These are phyloP conservation scores for Pterophyllum scalare DNA, from an alignment of 2,113 vertebrate genomes.

Conservation along the genomic window DNA sequence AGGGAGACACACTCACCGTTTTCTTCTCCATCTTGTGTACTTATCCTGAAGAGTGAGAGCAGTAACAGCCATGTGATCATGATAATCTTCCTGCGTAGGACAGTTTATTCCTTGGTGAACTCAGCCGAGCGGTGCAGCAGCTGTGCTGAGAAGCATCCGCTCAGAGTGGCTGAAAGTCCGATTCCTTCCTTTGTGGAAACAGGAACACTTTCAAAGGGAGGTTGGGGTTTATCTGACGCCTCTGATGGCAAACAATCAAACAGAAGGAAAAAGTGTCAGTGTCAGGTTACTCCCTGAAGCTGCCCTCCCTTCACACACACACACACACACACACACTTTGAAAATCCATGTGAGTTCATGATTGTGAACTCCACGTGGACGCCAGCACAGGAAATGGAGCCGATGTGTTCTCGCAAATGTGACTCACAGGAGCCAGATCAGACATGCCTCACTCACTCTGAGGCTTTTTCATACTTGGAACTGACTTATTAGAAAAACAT, in stretches of 20 bases:
- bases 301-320: not conserved
- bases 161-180: not conserved
- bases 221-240: not conserved
- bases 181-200: not conserved
- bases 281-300: not conserved
- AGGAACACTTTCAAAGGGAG: not conserved
- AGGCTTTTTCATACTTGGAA: slow-evolving; percentile 70
- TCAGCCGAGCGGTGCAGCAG: not conserved
- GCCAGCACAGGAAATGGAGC: slow-evolving; percentile 42
- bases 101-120: not conserved
- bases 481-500: not conserved
- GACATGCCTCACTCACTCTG: slow-evolving; percentile 61
- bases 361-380: slow-evolving; percentile 57
- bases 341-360: slow-evolving; percentile 3
- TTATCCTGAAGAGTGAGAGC: slow-evolving; percentile 14
- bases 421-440: slow-evolving; percentile 73
- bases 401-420: slow-evolving; percentile 50
- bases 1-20: slow-evolving; percentile 30
- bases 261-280: not conserved
- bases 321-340: not conserved
- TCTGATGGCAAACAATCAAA: not conserved
- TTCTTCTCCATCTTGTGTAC: not conserved
- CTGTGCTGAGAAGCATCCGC: not conserved
- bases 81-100: not conserved
- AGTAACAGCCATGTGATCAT: slow-evolving; percentile 45